A percentile compares a stretch with the other conserved stretches of the same genome.
phyloP scores from a whole-genome alignment of 2,797 vertebrate genomes.

The Sebastes taczanowskii region DNA sequence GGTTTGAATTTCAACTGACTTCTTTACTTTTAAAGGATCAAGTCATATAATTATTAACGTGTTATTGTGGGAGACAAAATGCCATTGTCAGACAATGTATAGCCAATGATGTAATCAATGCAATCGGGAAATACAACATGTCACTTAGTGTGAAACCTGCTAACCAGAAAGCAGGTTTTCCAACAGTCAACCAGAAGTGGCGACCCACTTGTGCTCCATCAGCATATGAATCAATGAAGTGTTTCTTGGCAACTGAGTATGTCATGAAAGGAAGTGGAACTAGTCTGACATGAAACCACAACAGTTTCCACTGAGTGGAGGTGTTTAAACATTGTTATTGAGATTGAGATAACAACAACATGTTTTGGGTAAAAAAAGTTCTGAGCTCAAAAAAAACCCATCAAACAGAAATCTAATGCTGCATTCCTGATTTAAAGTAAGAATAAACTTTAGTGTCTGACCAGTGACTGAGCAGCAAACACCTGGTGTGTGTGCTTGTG shows the following conservation, averaged over 20 bases:
- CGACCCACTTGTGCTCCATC: slow-evolving; percentile 24
- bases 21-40: not conserved
- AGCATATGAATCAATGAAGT: slow-evolving; percentile 58
- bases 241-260: slow-evolving; percentile 49
- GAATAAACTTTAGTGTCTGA: not conserved
- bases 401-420: no score
- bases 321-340: not conserved
- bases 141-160: not conserved
- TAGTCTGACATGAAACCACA: slow-evolving; percentile 1
- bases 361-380: not conserved
- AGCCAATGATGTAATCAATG: not conserved
- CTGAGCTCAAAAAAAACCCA: not conserved
- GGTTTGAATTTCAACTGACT: not conserved
- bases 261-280: slow-evolving; percentile 17
- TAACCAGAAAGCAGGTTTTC: not conserved
- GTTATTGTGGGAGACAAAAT: not conserved
- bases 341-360: not conserved
- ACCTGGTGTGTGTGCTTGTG: not conserved
- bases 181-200: not conserved
- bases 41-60: not conserved
- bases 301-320: not conserved
- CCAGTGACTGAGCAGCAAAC: not conserved
- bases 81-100: not conserved
- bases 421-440: not conserved
- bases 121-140: not conserved